Conservation (phyloP, 2,888 invertebrate genomes). For the Drosophila parthenogenetica region DNA sequence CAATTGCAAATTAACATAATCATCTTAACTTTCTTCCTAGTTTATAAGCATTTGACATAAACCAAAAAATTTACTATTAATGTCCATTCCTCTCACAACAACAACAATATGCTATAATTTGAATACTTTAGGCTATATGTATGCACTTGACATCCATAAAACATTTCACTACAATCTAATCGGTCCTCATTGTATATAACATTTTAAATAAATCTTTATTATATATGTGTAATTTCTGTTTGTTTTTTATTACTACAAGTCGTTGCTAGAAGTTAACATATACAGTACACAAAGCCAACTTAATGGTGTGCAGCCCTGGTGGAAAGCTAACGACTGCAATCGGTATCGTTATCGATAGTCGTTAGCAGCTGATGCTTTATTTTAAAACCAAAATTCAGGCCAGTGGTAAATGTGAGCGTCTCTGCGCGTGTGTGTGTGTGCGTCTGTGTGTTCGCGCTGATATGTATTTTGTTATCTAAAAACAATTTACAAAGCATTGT, state of each 20-base stretch:
- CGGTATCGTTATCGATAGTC: constrained; percentile 19
- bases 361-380: constrained; percentile 32
- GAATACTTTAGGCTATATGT: constrained; percentile 9
- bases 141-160: constrained; percentile 50
- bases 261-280: too few relatives aligned
- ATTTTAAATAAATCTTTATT: constrained; percentile 53
- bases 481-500: neutral
- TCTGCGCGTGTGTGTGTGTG: neutral
- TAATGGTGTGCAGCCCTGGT: constrained; percentile 4
- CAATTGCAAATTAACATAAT: constrained; percentile 14
- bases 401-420: too few relatives aligned
- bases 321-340: neutral
- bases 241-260: neutral
- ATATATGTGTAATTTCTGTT: constrained; percentile 4
- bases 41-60: constrained; percentile 31
- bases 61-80: constrained; percentile 14
- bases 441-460: neutral
- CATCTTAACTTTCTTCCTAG: constrained; percentile 33
- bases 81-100: constrained; percentile 31
- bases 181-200: constrained; percentile 68
- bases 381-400: neutral
- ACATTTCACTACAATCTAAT: constrained; percentile 15
- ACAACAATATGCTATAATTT: constrained; percentile 2
- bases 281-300: neutral
- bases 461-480: constrained; percentile 28